A percentile compares a stretch with the other conserved stretches of the same genome.
These are phyloP conservation scores for Stegodyphus mimosarum DNA, from an alignment of 1,140 invertebrate species.

Conservation along the genomic window DNA sequence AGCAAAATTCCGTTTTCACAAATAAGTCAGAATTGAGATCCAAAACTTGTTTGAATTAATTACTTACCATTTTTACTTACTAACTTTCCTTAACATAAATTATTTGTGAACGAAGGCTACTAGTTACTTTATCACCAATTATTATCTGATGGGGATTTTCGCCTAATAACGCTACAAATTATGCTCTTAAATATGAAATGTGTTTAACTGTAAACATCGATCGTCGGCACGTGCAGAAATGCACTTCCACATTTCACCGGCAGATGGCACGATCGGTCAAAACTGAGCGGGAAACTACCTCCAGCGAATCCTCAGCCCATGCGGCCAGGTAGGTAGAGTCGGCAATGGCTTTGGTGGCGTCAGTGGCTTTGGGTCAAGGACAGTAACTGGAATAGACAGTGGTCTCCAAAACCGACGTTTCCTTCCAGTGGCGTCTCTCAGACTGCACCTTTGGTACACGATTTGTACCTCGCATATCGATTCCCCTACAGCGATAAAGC, in stretches of 20 bases:
- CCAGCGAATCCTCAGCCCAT: not conserved
- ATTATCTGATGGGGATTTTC: no score
- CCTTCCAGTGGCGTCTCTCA: constrained; percentile 46
- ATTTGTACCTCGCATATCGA: constrained; percentile 44
- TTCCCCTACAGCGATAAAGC: constrained; percentile 1
- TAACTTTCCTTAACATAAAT: no score
- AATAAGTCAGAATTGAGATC: no score
- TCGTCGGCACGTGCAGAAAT: not conserved
- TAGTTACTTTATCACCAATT: no score
- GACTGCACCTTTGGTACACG: constrained; percentile 43
- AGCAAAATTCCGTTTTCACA: no score
- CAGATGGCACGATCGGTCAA: constrained; percentile 9
- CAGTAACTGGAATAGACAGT: constrained; percentile 59
- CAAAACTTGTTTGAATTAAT: no score
- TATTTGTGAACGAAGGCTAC: no score
- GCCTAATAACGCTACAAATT: no score
- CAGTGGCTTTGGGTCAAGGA: constrained; percentile 53
- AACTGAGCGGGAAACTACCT: no score
- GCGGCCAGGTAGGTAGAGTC: constrained; percentile 34
- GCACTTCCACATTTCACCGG: not conserved
- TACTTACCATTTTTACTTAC: no score
- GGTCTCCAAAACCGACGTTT: constrained; percentile 52
- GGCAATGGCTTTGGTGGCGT: constrained; percentile 15
- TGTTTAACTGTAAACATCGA: no score
- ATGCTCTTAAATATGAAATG: no score